These are phyloP conservation scores for Trachythela sp. DNA, from an alignment of 64 coral and sea anemone species.

Conservation along the genomic window DNA sequence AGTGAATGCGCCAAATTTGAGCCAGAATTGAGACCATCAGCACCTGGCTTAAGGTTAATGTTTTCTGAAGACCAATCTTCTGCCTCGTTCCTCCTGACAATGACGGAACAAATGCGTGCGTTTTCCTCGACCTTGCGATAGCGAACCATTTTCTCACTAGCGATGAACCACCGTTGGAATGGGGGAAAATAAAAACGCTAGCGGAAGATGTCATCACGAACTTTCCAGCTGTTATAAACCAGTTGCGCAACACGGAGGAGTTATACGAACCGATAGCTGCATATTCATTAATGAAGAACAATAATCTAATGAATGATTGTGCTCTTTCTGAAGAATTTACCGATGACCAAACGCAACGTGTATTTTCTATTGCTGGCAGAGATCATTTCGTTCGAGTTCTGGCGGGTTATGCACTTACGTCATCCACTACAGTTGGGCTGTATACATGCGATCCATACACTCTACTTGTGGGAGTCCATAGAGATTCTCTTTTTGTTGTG, in stretches of 20 bases:
- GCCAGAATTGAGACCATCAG: conserved; percentile 27
- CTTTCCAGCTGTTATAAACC: neutral
- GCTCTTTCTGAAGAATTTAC: neutral
- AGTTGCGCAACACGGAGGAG: neutral
- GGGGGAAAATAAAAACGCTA: neutral
- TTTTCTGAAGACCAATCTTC: neutral
- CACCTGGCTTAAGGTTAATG: neutral
- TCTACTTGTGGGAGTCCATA: neutral
- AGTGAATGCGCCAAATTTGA: conserved; percentile 40
- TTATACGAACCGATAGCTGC: neutral
- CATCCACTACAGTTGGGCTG: neutral
- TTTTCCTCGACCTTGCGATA: conserved; percentile 22
- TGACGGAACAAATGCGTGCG: conserved; percentile 62
- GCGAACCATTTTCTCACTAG: neutral
- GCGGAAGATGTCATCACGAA: neutral
- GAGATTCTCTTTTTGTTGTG: neutral
- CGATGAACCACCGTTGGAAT: neutral
- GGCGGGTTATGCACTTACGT: neutral
- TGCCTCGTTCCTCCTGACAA: neutral
- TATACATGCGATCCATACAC: neutral
- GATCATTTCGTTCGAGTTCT: neutral
- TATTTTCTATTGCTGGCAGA: neutral
- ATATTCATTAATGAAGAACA: neutral
- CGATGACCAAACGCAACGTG: neutral
- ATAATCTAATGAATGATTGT: neutral